These are phyloP conservation scores for Lepeophtheirus nordmannii DNA, from an alignment of 2,888 invertebrate species.

Conservation along the genomic window DNA sequence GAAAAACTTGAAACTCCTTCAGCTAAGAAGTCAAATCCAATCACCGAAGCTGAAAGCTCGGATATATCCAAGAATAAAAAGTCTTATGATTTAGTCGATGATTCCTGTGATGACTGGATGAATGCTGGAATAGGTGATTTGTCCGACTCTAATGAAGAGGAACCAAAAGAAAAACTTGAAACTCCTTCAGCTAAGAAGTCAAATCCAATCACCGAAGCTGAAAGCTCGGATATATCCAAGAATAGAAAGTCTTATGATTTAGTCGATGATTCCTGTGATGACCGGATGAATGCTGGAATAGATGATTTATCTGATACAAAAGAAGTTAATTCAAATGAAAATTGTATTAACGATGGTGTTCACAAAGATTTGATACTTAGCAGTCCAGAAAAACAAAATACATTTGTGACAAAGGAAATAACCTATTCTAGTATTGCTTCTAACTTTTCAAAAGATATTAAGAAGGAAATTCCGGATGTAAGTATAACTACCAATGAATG, in stretches of 20 bases:
- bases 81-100: background rate
- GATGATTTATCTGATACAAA: background rate
- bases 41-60: background rate
- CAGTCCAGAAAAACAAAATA: no score
- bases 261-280: background rate
- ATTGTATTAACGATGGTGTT: background rate
- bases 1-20: background rate
- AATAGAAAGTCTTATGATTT: constrained; percentile 1
- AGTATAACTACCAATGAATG: no score
- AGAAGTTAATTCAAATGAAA: background rate
- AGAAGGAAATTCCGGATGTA: no score
- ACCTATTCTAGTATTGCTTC: no score
- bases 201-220: background rate
- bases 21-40: background rate
- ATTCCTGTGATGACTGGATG: background rate
- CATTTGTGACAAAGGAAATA: no score
- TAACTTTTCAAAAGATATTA: no score
- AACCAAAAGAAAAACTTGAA: background rate
- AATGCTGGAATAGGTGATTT: background rate
- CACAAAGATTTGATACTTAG: background rate
- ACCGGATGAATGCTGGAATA: background rate
- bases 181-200: background rate
- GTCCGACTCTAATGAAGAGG: no score
- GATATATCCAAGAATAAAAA: background rate
- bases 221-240: background rate